phyloP scores from a whole-genome alignment of 1,140 invertebrate species.

The Drosophila baimaii region DNA sequence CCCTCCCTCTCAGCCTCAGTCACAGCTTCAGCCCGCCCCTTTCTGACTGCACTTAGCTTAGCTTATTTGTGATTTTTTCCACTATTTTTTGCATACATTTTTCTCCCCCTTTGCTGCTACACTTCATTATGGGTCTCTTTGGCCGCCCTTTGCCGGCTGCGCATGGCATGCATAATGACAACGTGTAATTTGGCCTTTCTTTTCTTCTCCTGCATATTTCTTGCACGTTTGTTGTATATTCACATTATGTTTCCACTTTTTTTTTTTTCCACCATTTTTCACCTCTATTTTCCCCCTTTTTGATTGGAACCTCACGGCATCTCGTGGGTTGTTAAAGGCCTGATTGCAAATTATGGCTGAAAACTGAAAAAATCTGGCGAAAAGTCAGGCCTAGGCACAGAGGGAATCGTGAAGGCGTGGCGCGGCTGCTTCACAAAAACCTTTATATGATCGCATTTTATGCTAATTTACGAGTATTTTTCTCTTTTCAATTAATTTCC shows the following conservation, averaged over 20 bases:
- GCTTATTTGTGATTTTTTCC: conserved; percentile 23
- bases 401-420: conserved; percentile 12
- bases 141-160: conserved; percentile 28
- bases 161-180: conserved; percentile 70
- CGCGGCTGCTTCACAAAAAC: conserved; percentile 32
- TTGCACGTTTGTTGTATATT: conserved; percentile 42
- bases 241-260: conserved; percentile 13
- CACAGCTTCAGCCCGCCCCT: not conserved
- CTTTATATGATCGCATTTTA: conserved; percentile 61
- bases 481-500: conserved; percentile 67
- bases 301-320: conserved; percentile 45
- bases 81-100: conserved; percentile 1
- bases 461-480: conserved; percentile 67
- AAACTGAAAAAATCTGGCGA: conserved; percentile 24
- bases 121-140: conserved; percentile 64
- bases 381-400: conserved; percentile 8
- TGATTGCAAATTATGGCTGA: conserved; percentile 57
- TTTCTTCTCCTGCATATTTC: conserved; percentile 58
- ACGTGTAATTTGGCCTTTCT: conserved; percentile 78
- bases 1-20: not conserved
- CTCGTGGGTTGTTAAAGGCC: conserved; percentile 48
- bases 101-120: conserved; percentile 37
- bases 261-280: conserved; percentile 24
- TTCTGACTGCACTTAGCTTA: conserved; percentile 19
- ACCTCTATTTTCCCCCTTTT: conserved; percentile 12